Evolutionary conservation across 2,888 invertebrate species (phyloP).

Genomic region (Andrena trimmerana): DNA sequence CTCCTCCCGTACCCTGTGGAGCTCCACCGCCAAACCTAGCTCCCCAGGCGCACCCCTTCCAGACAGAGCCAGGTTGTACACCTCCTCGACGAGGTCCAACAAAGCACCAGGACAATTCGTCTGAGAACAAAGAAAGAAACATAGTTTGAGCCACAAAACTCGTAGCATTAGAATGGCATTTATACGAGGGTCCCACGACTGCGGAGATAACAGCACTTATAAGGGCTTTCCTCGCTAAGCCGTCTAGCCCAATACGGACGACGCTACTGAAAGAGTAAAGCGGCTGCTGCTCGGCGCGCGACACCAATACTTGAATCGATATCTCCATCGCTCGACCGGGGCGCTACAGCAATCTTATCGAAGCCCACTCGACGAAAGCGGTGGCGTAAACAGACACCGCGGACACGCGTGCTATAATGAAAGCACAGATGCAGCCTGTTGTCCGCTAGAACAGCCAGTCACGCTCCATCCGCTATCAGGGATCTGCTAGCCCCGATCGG

Average conservation of each 20-base stretch:
- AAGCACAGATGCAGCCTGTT: not conserved
- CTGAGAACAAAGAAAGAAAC: constrained; percentile 59
- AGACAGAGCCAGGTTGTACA: constrained; percentile 87
- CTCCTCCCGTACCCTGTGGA: constrained; percentile 91
- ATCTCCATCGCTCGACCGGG: not conserved
- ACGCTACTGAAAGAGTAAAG: not conserved
- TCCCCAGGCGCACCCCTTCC: constrained; percentile 81
- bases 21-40: constrained; percentile 89
- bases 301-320: not conserved
- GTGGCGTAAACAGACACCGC: constrained; percentile 14
- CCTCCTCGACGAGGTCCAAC: constrained; percentile 91
- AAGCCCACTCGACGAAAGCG: not conserved
- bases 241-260: not conserved
- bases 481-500: constrained; percentile 10
- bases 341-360: constrained; percentile 12
- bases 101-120: constrained; percentile 87
- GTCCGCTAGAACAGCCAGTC: not conserved
- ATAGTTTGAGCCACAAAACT: not conserved
- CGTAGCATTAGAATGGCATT: no score
- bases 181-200: no score
- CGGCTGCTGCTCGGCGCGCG: not conserved
- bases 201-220: no score
- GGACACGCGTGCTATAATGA: not conserved
- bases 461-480: constrained; percentile 34
- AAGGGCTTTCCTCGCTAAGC: no score